These are phyloP conservation scores for Glandiceps talaboti DNA, from an alignment of 53 echinoderm and acorn worm species.

Conservation along the genomic window DNA sequence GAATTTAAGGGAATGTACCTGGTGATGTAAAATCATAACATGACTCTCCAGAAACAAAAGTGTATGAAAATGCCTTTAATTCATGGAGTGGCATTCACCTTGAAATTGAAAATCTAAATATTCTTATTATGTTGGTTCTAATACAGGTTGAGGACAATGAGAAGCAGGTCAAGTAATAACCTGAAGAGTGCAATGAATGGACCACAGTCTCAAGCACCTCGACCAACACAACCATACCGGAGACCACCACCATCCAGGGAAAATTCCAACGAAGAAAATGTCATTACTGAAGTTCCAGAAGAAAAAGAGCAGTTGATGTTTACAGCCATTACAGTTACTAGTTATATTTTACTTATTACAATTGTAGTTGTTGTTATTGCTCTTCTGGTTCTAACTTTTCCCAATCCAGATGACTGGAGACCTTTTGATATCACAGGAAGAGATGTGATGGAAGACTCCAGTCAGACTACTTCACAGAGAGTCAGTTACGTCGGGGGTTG, in stretches of 20 bases:
- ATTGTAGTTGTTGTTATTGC: not conserved
- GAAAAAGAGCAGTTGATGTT: not conserved
- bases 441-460: not conserved
- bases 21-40: no score
- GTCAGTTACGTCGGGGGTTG: not conserved
- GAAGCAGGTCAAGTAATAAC: not conserved
- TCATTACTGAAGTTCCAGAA: not conserved
- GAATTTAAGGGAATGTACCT: no score
- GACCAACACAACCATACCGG: not conserved
- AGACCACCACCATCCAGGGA: not conserved
- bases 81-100: no score
- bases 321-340: not conserved
- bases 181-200: not conserved
- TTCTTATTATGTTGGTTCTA: no score
- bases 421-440: not conserved
- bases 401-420: not conserved
- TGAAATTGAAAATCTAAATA: no score
- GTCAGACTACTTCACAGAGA: not conserved
- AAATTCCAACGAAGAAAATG: not conserved
- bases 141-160: not conserved
- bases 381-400: not conserved
- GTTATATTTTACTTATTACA: not conserved
- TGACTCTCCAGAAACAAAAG: no score
- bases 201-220: not conserved
- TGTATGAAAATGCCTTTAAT: no score